A percentile compares a stretch with the other conserved stretches of the same genome.
Evolutionary conservation across 2,888 invertebrate species (phyloP).

Genomic region (Antheraea assamensis): DNA sequence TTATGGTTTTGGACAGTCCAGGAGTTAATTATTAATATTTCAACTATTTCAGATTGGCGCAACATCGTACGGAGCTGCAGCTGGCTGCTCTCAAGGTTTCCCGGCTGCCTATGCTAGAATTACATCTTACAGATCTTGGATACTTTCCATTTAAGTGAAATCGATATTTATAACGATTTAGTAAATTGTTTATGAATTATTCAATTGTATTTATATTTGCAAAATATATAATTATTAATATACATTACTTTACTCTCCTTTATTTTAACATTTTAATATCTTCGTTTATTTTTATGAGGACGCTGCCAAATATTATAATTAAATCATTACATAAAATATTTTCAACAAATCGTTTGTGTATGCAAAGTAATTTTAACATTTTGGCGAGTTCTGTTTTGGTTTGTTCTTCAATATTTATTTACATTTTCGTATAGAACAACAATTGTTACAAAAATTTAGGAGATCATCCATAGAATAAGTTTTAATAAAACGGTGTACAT

Average conservation of each 20-base stretch:
- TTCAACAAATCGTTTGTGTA: too few species aligned
- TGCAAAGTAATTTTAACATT: too few species aligned
- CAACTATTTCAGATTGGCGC: slow-evolving; percentile 28
- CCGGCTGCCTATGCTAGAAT: slow-evolving; percentile 42
- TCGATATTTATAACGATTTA: not conserved
- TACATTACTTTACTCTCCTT: not conserved
- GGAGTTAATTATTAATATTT: slow-evolving; percentile 1
- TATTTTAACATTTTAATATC: not conserved
- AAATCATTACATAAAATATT: too few species aligned
- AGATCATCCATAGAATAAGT: too few species aligned
- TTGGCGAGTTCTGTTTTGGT: too few species aligned
- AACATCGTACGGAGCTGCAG: slow-evolving; percentile 38
- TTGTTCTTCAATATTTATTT: too few species aligned
- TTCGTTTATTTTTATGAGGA: too few species aligned
- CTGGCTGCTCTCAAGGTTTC: slow-evolving; percentile 35
- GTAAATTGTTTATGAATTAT: not conserved
- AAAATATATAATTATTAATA: not conserved
- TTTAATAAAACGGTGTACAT: too few species aligned
- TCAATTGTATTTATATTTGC: not conserved
- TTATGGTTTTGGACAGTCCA: too few species aligned
- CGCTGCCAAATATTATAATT: too few species aligned
- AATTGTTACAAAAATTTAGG: too few species aligned
- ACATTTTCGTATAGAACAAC: too few species aligned
- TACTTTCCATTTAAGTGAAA: slow-evolving; percentile 22
- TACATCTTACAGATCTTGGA: slow-evolving; percentile 39